Base-by-base conservation (phyloP, 2,888 invertebrate species). In the Aphodius sticticus region DNA sequence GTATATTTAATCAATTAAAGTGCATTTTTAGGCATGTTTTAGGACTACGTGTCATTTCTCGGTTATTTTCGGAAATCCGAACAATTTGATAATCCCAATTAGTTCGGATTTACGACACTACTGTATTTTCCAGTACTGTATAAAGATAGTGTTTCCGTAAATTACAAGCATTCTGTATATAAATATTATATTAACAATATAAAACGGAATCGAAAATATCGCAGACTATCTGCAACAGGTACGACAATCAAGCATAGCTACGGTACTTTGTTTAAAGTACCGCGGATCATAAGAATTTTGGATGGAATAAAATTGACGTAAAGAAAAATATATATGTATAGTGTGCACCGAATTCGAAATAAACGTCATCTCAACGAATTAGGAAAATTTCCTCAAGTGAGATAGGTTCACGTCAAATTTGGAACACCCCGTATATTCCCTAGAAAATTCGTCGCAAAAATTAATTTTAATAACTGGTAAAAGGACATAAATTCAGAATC, bases 191-290 rank as follows among this genome's bases (percentile, higher is more conserved):
- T 53, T 53, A 53, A 9, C 12, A 2, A 53, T 53, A 3, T 3
- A 53, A 53, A 53, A 53, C 53, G 53, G 53, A 53, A 53, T 53
- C 53, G 53, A 53, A 53, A 53, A 53, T 53, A 53, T 53, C 53
- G 53, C 53, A 53, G 53, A 53, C 2, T 53, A 53, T 53, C 53
- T 53, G 53, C 53, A 53, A 53, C 53, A 53, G 53, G 53, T 53
- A 53, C 53, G 7, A 53, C 12, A 12, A 53, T 53, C 53, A 53
- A 53, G 53, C 53, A 26, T 26, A 26, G 26, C 26, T 26, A 26
- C 26, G 26, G 26, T 26, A 26, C 26, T 26, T 53, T 2, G 53
- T 53, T 53, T 12, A 53, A 53, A 53, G 12, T 53, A 53, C 53
- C 53, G 53, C 53, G 9, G 12, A 9, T 53, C 53, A 53, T 53